phyloP scores from a whole-genome alignment of 1,140 invertebrate genomes.

The Glomeris maerens region DNA sequence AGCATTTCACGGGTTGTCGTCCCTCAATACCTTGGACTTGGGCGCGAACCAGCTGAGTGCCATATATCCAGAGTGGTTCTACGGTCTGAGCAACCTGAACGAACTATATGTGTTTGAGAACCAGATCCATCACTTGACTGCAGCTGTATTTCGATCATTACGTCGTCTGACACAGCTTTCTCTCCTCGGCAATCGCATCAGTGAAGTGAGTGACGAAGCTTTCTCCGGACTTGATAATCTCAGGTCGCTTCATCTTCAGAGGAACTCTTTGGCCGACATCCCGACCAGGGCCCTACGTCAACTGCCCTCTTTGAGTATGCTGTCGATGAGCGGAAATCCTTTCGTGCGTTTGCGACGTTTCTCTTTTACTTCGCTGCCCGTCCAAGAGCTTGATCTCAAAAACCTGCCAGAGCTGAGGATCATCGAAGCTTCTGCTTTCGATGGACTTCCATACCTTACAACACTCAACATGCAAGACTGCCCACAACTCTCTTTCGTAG shows the following conservation, averaged over 20 bases:
- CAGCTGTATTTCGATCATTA: constrained; percentile 21
- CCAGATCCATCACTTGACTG: constrained; percentile 22
- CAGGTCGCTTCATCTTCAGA: constrained; percentile 18
- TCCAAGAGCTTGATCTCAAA: constrained; percentile 26
- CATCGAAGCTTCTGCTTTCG: constrained; percentile 31
- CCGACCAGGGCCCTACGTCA: constrained; percentile 21
- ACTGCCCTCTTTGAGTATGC: constrained; percentile 16
- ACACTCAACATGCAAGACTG: constrained; percentile 31
- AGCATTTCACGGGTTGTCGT: constrained; percentile 17
- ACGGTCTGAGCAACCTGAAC: constrained; percentile 16
- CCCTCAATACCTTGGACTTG: constrained; percentile 19
- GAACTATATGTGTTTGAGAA: constrained; percentile 23
- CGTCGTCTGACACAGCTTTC: constrained; percentile 16
- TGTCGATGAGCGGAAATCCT: constrained; percentile 22
- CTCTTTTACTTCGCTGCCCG: constrained; percentile 26
- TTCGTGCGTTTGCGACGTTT: constrained; percentile 22
- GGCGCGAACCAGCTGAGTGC: constrained; percentile 21
- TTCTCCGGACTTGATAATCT: constrained; percentile 23
- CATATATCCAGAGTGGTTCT: constrained; percentile 25
- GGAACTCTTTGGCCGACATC: constrained; percentile 22
- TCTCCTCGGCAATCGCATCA: constrained; percentile 22
- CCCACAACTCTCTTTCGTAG: constrained; percentile 29
- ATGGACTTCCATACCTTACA: constrained; percentile 27
- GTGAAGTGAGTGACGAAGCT: constrained; percentile 19
- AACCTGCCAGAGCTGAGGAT: constrained; percentile 28